These are phyloP conservation scores for Apis cerana DNA, from an alignment of 1,140 invertebrate genomes.

Conservation along the genomic window DNA sequence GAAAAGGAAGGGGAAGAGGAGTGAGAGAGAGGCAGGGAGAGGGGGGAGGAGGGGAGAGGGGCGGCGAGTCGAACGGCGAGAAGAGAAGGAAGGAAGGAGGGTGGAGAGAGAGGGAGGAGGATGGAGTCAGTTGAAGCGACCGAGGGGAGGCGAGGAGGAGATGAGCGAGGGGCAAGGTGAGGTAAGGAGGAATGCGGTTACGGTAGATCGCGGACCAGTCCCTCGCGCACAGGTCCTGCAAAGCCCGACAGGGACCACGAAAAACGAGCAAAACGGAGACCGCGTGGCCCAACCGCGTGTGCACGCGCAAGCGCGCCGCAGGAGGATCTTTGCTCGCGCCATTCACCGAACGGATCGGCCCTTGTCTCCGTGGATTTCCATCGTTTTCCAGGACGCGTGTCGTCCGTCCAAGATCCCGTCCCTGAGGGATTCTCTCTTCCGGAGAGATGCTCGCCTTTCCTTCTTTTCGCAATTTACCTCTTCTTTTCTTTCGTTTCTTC, in stretches of 20 bases:
- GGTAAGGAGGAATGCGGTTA: slow-evolving; percentile 73
- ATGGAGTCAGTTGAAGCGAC: slow-evolving; percentile 46
- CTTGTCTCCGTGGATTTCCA: slow-evolving; percentile 61
- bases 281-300: slow-evolving; percentile 28
- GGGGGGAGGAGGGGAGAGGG: slow-evolving; percentile 1
- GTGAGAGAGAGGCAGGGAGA: slow-evolving; percentile 1
- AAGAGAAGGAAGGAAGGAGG: slow-evolving; percentile 11
- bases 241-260: slow-evolving; percentile 51
- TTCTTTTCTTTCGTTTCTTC: rapidly evolving
- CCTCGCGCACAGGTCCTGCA: slow-evolving; percentile 61
- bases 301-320: slow-evolving; percentile 7
- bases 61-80: not conserved
- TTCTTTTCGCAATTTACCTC: too few relatives aligned
- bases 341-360: slow-evolving; percentile 59
- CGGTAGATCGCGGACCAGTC: slow-evolving; percentile 75
- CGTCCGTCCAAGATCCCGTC: too few relatives aligned
- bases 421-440: too few relatives aligned
- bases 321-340: slow-evolving; percentile 43
- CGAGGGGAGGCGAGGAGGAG: slow-evolving; percentile 36
- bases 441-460: too few relatives aligned
- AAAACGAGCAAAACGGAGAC: slow-evolving; percentile 63
- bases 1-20: slow-evolving; percentile 39
- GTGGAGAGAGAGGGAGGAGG: slow-evolving; percentile 17
- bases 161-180: slow-evolving; percentile 51
- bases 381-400: slow-evolving; percentile 41